Percentiles rank a stretch among this genome's conserved stretches.
phyloP scores from a whole-genome alignment of 2,113 vertebrate genomes.

The Ariopsis seemanni region DNA sequence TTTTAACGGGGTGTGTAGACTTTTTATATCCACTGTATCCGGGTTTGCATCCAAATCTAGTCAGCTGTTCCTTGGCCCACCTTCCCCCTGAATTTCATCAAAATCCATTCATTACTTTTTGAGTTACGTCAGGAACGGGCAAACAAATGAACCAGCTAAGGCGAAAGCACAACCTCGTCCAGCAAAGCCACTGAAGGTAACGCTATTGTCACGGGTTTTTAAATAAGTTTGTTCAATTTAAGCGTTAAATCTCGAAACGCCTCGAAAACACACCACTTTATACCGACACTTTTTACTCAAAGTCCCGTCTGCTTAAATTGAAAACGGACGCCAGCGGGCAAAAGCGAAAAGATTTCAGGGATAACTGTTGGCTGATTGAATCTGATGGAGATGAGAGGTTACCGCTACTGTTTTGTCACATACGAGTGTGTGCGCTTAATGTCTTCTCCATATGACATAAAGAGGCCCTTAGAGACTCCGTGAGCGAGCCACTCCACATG shows the following conservation, averaged over 20 bases:
- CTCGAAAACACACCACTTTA: not conserved
- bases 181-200: not conserved
- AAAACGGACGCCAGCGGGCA: not conserved
- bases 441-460: constrained; percentile 50
- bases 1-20: too few relatives aligned
- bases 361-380: too few relatives aligned
- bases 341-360: not conserved
- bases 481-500: constrained; percentile 56
- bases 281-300: not conserved
- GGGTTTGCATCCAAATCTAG: too few relatives aligned
- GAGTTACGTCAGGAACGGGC: too few relatives aligned
- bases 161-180: too few relatives aligned
- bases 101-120: too few relatives aligned
- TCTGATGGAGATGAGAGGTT: not conserved
- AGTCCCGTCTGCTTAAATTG: not conserved
- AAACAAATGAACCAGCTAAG: too few relatives aligned
- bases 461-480: constrained; percentile 38
- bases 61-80: too few relatives aligned
- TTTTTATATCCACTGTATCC: too few relatives aligned
- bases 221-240: not conserved
- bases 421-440: constrained; percentile 43
- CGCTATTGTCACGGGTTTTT: not conserved
- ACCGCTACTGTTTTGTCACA: not conserved
- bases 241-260: not conserved
- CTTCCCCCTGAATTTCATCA: too few relatives aligned